phyloP scores from a whole-genome alignment of 2,888 invertebrate genomes.

The Pandemis corylana region DNA sequence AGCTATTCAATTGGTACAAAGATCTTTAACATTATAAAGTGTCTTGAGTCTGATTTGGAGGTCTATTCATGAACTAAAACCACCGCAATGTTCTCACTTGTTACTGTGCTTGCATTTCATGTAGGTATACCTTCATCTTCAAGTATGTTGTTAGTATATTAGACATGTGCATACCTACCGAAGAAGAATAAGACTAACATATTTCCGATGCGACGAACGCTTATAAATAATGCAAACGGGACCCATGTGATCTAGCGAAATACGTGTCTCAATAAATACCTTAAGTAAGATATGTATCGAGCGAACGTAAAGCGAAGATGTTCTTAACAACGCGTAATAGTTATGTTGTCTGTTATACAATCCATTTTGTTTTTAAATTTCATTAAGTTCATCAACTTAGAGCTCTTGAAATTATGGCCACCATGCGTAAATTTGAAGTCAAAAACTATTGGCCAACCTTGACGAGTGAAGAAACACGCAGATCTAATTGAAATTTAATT shows the following conservation, averaged over 20 bases:
- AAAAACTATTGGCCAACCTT: neutral
- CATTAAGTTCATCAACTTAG: too few species aligned
- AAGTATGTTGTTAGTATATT: neutral
- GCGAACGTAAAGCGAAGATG: neutral
- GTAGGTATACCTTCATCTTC: too few species aligned
- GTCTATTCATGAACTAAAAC: too few species aligned
- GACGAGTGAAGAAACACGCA: neutral
- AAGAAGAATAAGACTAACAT: neutral
- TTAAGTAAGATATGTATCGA: neutral
- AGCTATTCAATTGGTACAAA: too few species aligned
- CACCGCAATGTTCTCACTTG: too few species aligned
- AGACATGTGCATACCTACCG: neutral
- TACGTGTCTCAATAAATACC: neutral
- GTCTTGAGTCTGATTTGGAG: too few species aligned
- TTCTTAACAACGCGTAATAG: neutral
- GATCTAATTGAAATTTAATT: neutral
- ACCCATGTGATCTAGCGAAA: constrained; percentile 3
- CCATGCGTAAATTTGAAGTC: neutral
- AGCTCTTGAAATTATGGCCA: neutral
- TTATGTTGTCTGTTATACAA: too few species aligned
- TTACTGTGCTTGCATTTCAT: neutral
- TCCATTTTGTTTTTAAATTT: too few species aligned
- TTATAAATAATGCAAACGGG: constrained; percentile 1
- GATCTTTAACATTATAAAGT: too few species aligned
- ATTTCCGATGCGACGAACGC: constrained; percentile 1